A percentile compares a stretch with the other conserved stretches of the same genome.
phyloP scores from a whole-genome alignment of 2,888 invertebrate genomes.

The Phrixothrix hirtus region DNA sequence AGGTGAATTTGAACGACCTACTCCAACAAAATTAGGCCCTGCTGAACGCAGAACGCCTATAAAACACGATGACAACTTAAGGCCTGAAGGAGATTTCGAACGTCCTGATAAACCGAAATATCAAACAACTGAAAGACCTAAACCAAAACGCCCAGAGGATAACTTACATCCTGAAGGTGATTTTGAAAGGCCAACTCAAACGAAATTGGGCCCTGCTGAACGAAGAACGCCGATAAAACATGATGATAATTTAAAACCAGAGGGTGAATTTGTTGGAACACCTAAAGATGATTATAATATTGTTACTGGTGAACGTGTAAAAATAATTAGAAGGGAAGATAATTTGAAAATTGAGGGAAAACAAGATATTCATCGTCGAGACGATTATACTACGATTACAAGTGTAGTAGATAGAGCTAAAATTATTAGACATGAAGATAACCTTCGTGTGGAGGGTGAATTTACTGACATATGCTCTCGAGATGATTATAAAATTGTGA shows the following conservation, averaged over 20 bases:
- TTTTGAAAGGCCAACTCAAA: conserved; percentile 51
- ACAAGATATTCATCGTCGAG: conserved; percentile 54
- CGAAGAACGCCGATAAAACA: conserved; percentile 61
- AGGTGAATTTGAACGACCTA: conserved; percentile 58
- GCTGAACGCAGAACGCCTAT: conserved; percentile 65
- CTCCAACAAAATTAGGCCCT: conserved; percentile 54
- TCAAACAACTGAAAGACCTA: conserved; percentile 54
- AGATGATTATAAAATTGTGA: conserved; percentile 61
- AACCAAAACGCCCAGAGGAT: conserved; percentile 58
- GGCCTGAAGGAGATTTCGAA: conserved; percentile 56
- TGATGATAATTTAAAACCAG: conserved; percentile 58
- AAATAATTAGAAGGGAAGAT: conserved; percentile 58
- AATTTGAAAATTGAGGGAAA: conserved; percentile 61
- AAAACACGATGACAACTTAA: conserved; percentile 60
- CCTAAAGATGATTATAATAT: conserved; percentile 58
- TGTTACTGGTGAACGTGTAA: conserved; percentile 66
- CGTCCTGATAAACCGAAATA: conserved; percentile 50
- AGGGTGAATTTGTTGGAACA: conserved; percentile 60
- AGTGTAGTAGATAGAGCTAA: conserved; percentile 60
- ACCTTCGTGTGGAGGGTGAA: conserved; percentile 61
- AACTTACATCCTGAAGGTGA: conserved; percentile 64
- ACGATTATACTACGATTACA: conserved; percentile 54
- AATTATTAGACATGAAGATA: conserved; percentile 61
- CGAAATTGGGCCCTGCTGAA: conserved; percentile 60
- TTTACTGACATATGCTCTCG: conserved; percentile 58